Conservation (phyloP, 2,113 vertebrate genomes). For the Albula goreensis region DNA sequence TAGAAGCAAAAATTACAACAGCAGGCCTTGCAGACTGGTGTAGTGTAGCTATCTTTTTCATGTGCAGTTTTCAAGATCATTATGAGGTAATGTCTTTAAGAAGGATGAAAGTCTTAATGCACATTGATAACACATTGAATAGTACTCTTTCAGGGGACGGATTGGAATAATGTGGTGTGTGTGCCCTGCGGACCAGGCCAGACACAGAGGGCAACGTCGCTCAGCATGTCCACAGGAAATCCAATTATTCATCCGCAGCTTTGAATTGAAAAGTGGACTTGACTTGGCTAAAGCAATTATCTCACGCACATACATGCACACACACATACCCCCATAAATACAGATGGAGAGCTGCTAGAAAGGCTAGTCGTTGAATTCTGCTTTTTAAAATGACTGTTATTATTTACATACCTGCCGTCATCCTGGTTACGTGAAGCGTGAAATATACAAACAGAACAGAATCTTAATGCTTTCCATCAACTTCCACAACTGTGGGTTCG, state of each 20-base stretch:
- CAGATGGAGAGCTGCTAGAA: background rate
- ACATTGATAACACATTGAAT: background rate
- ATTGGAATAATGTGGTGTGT: background rate
- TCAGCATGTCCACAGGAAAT: background rate
- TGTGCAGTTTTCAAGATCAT: background rate
- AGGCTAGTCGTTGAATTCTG: background rate
- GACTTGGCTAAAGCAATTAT: constrained; percentile 4
- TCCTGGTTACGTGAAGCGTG: too few relatives aligned
- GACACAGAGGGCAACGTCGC: background rate
- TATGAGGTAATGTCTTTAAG: background rate
- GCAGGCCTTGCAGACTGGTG: background rate
- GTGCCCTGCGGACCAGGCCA: background rate
- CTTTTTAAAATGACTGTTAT: background rate
- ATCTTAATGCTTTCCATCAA: background rate
- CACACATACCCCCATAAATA: background rate
- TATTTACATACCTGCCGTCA: background rate
- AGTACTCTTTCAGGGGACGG: background rate
- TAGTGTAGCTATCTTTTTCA: background rate
- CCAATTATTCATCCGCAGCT: constrained; percentile 6
- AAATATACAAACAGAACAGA: too few relatives aligned
- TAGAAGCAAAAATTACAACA: background rate
- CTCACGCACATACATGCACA: background rate
- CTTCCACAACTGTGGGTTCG: background rate
- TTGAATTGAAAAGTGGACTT: constrained; percentile 9
- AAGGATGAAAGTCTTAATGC: background rate